Base-by-base conservation (phyloP, 2,797 vertebrate species). In the Cuculus canorus region DNA sequence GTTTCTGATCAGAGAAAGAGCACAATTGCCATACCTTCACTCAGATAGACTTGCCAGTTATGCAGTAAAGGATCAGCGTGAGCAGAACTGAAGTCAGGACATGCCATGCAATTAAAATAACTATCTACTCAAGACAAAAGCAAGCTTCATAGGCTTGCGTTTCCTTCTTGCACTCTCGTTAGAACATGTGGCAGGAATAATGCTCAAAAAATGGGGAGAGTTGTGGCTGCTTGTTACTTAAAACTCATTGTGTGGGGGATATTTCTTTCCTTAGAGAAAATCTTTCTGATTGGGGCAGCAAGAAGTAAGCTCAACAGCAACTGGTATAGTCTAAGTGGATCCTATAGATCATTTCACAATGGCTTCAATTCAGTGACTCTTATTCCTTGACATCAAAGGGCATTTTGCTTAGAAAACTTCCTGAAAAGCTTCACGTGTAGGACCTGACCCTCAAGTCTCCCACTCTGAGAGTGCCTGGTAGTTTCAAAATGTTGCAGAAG, bases 1-100 rank as follows among this genome's bases (percentile, higher is more conserved):
- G 2, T 24, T 95, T 69, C 91, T 93, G 83, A 92, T 77, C 77
- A 91, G 79, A 80, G 81, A 93, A 88, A 86, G 54, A 91, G 54
- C 28, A 45, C 56, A 95, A 52, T 66, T 82, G 83, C 47, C 54
- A 59, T 3, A 37, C 19, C 69, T 6, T 7, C 27, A n/a, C 89
- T 96, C 72, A 90, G 80, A 86, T n/a, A 79, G 76, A 93, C 45
- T 50, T 90, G 48, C 57, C 82, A 76, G 33, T 72, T 82, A 60
- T 5, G 43, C 56, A 80, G 52, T 57, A 83, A 81, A 52, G 48
- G 35, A 93, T 73, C 63, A 43, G 9, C 3, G 1, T 17, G 80
- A 82, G 66, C 43, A 47, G 35, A 19, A 80, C 19, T 33, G 17
- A 22, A 78, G 37, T 70, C 28, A 86, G 43, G 23, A 92, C 0